Evolutionary conservation across 2,888 invertebrate genomes (phyloP).

Genomic region (Drosophila vallismaia): DNA sequence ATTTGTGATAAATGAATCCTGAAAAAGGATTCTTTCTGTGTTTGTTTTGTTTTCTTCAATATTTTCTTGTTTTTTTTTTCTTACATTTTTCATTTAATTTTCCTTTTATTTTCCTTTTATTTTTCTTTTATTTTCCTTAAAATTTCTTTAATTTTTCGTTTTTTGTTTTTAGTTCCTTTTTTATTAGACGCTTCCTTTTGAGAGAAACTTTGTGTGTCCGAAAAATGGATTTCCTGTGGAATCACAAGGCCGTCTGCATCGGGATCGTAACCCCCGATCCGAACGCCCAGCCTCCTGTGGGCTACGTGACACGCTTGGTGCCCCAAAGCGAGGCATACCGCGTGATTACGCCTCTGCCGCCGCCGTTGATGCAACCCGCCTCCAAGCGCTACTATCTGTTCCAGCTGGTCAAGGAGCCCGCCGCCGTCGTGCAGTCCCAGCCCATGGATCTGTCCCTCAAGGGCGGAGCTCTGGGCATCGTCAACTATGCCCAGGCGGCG

Average conservation of each 20-base stretch:
- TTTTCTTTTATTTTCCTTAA: too few species aligned
- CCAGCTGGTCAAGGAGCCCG: too few species aligned
- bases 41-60: conserved; percentile 15
- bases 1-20: conserved; percentile 56
- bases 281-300: background rate
- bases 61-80: too few species aligned
- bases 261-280: background rate
- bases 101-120: background rate
- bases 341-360: background rate
- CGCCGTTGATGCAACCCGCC: background rate
- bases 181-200: background rate
- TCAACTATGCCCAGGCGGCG: too few species aligned
- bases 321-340: background rate
- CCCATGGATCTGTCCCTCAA: too few species aligned
- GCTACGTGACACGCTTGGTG: background rate
- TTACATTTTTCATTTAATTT: background rate
- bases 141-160: background rate
- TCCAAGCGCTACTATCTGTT: too few species aligned
- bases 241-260: background rate
- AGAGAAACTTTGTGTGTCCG: background rate
- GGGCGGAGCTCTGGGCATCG: too few species aligned
- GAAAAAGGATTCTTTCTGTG: background rate
- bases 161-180: background rate
- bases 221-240: background rate
- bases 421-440: too few species aligned